These are phyloP conservation scores for Orchestes rusci DNA, from an alignment of 2,888 invertebrate genomes.

Conservation along the genomic window DNA sequence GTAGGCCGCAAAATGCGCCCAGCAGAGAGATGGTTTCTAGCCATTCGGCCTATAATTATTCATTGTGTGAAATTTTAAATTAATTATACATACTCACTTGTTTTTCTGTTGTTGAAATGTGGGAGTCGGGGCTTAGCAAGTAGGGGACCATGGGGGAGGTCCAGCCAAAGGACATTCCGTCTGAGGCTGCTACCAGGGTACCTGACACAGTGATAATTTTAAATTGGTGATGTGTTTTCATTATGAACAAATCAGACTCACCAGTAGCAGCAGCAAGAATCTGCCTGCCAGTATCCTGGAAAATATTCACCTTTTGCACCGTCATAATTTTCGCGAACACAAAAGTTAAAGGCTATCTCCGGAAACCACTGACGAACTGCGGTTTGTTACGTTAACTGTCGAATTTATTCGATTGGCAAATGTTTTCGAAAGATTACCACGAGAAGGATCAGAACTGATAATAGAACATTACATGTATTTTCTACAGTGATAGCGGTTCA, in stretches of 20 bases:
- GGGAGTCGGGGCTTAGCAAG: conserved; percentile 33
- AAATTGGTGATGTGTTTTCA: background rate
- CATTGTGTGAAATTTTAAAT: background rate
- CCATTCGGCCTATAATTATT: conserved; percentile 27
- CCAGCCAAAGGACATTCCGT: conserved; percentile 44
- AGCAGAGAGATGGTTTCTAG: conserved; percentile 34
- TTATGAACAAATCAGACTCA: conserved; percentile 7
- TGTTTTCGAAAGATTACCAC: too few species aligned
- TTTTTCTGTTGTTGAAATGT: conserved; percentile 34
- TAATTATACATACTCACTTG: conserved; percentile 19
- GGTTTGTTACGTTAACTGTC: too few species aligned
- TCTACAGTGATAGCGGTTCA: too few species aligned
- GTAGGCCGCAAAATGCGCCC: conserved; percentile 36
- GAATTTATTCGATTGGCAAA: too few species aligned
- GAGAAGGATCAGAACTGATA: too few species aligned
- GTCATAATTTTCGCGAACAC: too few species aligned
- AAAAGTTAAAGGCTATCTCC: too few species aligned
- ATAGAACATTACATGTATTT: too few species aligned
- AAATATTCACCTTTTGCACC: conserved; percentile 17
- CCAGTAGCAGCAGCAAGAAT: conserved; percentile 23
- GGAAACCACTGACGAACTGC: too few species aligned
- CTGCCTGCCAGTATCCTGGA: conserved; percentile 23
- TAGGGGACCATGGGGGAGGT: conserved; percentile 41
- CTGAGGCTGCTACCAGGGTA: conserved; percentile 40
- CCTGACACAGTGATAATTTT: conserved; percentile 32